A percentile compares a stretch with the other conserved stretches of the same genome.
phyloP scores from a whole-genome alignment of 53 echinoderm and acorn worm species.

The Luidia sarsii region DNA sequence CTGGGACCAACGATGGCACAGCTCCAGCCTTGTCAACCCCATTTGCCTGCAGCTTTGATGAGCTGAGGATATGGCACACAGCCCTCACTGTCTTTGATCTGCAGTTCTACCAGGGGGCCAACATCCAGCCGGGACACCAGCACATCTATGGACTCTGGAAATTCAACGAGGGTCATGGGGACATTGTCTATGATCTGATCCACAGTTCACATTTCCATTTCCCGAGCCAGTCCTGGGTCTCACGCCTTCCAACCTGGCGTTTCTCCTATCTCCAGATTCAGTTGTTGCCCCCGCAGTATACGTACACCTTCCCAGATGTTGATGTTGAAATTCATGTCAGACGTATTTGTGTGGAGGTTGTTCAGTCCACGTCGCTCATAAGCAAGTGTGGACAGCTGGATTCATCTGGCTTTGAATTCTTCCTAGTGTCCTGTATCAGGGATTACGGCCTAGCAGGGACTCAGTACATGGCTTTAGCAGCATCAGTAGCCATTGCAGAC shows the following conservation, averaged over 20 bases:
- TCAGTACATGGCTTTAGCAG: slow-evolving; percentile 60
- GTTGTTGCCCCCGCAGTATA: slow-evolving; percentile 54
- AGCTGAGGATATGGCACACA: slow-evolving; percentile 76
- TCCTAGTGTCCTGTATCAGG: slow-evolving; percentile 66
- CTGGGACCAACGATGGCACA: slow-evolving; percentile 51
- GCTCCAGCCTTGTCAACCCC: slow-evolving; percentile 35
- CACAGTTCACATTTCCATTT: slow-evolving; percentile 57
- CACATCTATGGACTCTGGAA: slow-evolving; percentile 78
- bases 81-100: slow-evolving; percentile 63
- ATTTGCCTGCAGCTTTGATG: slow-evolving; percentile 74
- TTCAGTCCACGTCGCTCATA: slow-evolving; percentile 29
- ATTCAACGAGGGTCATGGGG: slow-evolving; percentile 85
- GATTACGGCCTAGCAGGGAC: slow-evolving; percentile 71
- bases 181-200: slow-evolving; percentile 58
- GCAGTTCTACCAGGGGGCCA: slow-evolving; percentile 30
- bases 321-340: slow-evolving; percentile 30
- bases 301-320: slow-evolving; percentile 31
- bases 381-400: slow-evolving; percentile 45
- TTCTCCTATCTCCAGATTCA: slow-evolving; percentile 69
- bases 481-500: slow-evolving; percentile 70
- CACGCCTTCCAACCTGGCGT: slow-evolving; percentile 65
- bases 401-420: slow-evolving; percentile 58
- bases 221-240: slow-evolving; percentile 39
- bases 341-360: slow-evolving; percentile 38
- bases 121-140: slow-evolving; percentile 52